phyloP scores from a whole-genome alignment of 1,140 invertebrate species.

The Planococcus citri region DNA sequence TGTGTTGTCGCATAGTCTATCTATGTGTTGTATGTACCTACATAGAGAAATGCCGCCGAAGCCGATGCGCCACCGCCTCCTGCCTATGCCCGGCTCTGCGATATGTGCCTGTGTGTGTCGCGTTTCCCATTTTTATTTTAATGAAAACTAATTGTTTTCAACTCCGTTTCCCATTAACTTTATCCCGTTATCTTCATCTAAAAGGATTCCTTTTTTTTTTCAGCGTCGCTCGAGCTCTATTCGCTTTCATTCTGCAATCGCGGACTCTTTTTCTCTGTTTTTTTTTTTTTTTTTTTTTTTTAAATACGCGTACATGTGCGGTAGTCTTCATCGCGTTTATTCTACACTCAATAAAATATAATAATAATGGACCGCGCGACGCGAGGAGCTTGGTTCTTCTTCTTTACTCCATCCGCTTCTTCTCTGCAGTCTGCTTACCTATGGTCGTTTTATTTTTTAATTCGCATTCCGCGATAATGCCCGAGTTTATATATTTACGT shows the following conservation, averaged over 20 bases:
- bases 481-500: background rate
- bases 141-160: conserved; percentile 16
- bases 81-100: background rate
- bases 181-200: conserved; percentile 15
- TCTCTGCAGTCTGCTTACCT: background rate
- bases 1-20: background rate
- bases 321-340: background rate
- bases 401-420: no score
- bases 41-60: background rate
- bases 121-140: conserved; percentile 10
- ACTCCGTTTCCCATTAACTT: conserved; percentile 15
- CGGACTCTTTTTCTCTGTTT: no score
- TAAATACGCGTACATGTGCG: no score
- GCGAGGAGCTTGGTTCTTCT: no score
- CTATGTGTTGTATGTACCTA: no score
- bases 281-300: background rate
- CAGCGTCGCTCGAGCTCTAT: conserved; percentile 13
- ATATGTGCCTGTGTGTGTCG: conserved; percentile 9
- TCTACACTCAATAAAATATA: conserved; percentile 10
- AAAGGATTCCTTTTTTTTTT: background rate
- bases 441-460: background rate
- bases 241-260: background rate
- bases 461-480: conserved; percentile 11
- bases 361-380: background rate
- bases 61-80: conserved; percentile 12